A percentile compares a stretch with the other conserved stretches of the same genome.
These are phyloP conservation scores for Enteromius radiatus DNA, from an alignment of 2,797 vertebrate genomes.

Conservation along the genomic window DNA sequence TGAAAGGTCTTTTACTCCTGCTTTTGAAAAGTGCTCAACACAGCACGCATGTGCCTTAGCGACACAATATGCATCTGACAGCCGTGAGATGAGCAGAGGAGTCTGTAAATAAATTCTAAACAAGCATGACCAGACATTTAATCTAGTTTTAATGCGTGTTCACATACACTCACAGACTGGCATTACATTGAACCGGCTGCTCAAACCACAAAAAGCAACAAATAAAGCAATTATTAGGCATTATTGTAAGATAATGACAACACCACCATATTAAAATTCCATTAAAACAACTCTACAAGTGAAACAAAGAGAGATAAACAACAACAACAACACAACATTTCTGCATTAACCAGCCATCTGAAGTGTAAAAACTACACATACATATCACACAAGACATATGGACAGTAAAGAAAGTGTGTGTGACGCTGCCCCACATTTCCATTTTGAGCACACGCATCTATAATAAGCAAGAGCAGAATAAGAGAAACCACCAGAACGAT, in stretches of 20 bases:
- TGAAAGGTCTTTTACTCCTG: slow-evolving; percentile 38
- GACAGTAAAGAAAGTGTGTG: not conserved
- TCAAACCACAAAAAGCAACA: slow-evolving; percentile 9
- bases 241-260: not conserved
- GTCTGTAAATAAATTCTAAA: slow-evolving; percentile 14
- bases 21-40: slow-evolving; percentile 33
- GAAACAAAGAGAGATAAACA: not conserved
- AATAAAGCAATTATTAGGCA: slow-evolving; percentile 17
- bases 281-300: slow-evolving; percentile 1
- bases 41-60: not conserved
- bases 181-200: not conserved
- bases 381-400: slow-evolving; percentile 21
- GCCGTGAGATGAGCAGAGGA: slow-evolving; percentile 66
- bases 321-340: not conserved
- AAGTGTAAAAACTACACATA: not conserved
- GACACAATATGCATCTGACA: slow-evolving; percentile 50
- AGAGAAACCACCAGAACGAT: slow-evolving; percentile 68
- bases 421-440: slow-evolving; percentile 64
- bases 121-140: slow-evolving; percentile 56
- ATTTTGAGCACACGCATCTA: not conserved
- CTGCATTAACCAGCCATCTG: not conserved
- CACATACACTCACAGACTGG: slow-evolving; percentile 1
- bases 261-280: not conserved
- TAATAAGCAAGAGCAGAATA: slow-evolving; percentile 50
- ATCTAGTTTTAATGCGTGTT: slow-evolving; percentile 49